These are phyloP conservation scores for Strigops habroptila DNA, from an alignment of 2,113 vertebrate genomes.

Conservation along the genomic window DNA sequence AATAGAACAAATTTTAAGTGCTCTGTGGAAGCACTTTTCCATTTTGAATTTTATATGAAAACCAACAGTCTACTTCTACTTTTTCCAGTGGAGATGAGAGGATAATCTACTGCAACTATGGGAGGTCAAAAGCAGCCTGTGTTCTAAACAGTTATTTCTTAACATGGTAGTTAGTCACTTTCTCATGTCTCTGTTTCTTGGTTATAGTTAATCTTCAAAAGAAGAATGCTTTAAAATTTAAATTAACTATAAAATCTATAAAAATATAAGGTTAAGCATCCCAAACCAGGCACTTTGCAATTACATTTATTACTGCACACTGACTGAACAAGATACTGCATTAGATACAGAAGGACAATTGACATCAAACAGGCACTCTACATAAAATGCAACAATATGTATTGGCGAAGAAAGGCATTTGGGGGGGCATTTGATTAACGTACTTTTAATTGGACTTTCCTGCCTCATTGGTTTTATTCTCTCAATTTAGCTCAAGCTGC, in stretches of 20 bases:
- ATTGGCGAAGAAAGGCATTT: slow-evolving; percentile 5
- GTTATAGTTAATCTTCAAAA: slow-evolving; percentile 20
- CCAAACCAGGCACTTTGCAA: background rate
- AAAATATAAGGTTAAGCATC: background rate
- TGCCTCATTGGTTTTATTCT: slow-evolving; percentile 60
- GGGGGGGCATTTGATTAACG: slow-evolving; percentile 55
- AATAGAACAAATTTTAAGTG: background rate
- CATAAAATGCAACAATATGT: background rate
- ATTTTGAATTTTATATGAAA: slow-evolving; percentile 8
- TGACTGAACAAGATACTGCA: background rate
- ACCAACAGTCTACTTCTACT: background rate
- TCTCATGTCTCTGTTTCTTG: background rate
- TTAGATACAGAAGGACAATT: slow-evolving; percentile 4
- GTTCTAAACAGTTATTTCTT: background rate
- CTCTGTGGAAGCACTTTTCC: background rate
- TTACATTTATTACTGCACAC: background rate
- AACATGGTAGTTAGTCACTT: background rate
- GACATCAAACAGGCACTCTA: background rate
- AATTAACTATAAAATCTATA: slow-evolving; percentile 2
- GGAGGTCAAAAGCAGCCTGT: background rate
- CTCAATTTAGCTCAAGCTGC: slow-evolving; percentile 57
- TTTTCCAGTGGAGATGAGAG: background rate
- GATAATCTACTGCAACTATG: background rate
- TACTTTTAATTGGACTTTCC: slow-evolving; percentile 55
- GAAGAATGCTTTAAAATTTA: background rate